Conservation (phyloP, 2,797 vertebrate species). For the Setipinna tenuifilis region DNA sequence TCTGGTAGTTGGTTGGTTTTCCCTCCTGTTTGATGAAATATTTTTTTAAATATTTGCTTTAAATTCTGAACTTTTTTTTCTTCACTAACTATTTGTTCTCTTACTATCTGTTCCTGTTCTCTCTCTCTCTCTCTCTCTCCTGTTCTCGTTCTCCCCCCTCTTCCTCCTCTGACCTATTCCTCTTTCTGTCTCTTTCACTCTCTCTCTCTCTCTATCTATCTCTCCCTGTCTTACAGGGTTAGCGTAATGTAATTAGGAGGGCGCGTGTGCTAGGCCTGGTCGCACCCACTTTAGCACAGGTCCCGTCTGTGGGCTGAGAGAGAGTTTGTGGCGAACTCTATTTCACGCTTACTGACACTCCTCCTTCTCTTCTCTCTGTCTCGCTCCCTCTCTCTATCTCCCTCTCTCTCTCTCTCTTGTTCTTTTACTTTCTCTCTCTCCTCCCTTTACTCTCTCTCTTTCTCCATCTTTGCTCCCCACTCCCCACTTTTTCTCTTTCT, state of each 20-base stretch:
- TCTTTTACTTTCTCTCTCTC: too few species aligned
- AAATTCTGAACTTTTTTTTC: neutral
- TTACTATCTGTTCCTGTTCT: constrained; percentile 22
- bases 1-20: neutral
- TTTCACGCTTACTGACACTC: constrained; percentile 32
- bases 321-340: constrained; percentile 28
- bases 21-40: too few species aligned
- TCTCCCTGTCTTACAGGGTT: too few species aligned
- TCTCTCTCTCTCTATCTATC: constrained; percentile 29
- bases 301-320: constrained; percentile 38
- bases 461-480: constrained; percentile 26
- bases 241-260: constrained; percentile 51
- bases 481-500: constrained; percentile 15
- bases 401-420: constrained; percentile 6
- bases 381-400: constrained; percentile 23
- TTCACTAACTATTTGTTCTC: neutral
- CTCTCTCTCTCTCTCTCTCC: constrained; percentile 39
- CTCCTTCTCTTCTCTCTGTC: constrained; percentile 32
- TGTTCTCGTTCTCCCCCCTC: neutral
- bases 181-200: constrained; percentile 15
- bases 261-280: constrained; percentile 41
- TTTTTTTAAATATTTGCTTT: neutral
- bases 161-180: constrained; percentile 16
- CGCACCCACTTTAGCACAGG: constrained; percentile 38
- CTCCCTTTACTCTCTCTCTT: too few species aligned